Base-by-base conservation (phyloP, 1,140 invertebrate species). In the Pogonus chalceus region DNA sequence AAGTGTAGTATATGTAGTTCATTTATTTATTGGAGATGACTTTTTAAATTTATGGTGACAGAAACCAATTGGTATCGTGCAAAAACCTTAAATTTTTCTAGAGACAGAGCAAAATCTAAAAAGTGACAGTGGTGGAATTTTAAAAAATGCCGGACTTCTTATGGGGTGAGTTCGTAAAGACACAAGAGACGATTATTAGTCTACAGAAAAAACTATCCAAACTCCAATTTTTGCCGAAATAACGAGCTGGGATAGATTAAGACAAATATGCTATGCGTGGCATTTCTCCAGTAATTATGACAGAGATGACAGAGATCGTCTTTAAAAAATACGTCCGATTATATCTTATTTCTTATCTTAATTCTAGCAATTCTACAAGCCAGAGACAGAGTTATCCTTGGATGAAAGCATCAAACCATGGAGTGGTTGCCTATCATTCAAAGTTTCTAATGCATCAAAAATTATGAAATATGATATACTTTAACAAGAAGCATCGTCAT, bases 101-200 rank as follows among this genome's bases (percentile, higher is more conserved):
- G 56, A 61, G 23, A 23, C 16, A n/a, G n/a, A n/a, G 22, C 43
- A 10, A 60, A 60, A 57, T 21, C 24, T 18, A 20, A 12, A 18
- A 59, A 59, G 35, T 61, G 55, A 58, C 57, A 18, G 51, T 54
- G 23, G 24, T 20, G 43, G 61, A 62, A 60, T 23, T 62, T 31
- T 61, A 56, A n/a, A 61, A 62, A 51, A 61, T 55, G 56, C 52
- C 62, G 39, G 59, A 51, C 14, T 49, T 64, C 51, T 62, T 20
- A 63, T 63, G 58, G 60, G 58, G 55, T 31, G 47, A 56, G 54
- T 61, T 24, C 50, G 54, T 37, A 62, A 62, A 49, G 52, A 58
- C 47, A 55, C n/a, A 48, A 59, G 60, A 2, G 55, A 61, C 20
- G 59, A 64, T 39, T 65, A 65, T 58, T 65, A 58, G 62, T 61